Evolutionary conservation across 2,113 vertebrate genomes (phyloP), one percentile per base, ranked within the genome.

Genomic region (Pavo muticus): DNA sequence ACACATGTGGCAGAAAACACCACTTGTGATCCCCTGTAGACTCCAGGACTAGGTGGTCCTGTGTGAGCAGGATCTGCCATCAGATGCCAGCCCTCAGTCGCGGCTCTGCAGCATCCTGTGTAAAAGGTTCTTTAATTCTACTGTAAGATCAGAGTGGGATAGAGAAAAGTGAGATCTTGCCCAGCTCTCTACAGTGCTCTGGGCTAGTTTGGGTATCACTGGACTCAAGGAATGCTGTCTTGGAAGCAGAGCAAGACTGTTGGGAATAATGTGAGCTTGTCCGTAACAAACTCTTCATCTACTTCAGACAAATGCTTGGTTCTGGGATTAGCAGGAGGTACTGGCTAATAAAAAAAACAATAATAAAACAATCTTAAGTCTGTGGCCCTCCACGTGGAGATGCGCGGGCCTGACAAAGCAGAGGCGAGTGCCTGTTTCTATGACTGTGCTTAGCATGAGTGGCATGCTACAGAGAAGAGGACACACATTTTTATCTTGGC

Each of bases 191-290:
- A 7, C 25, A 30, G 27, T 70, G 64, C 37, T 27, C 7, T 9
- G 30, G 16, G 16, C 14, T 20, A 1, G 13, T 64, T 40, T 47
- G 47, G 37, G 63, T 42, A 37, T 37, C 0, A 1, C 13, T 1
- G 0, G 14, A 27, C 50, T 84, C 0, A 0, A 83, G 35, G 54
- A 86, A 10, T 1, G 0, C 1, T 63, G 45, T 52, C 48, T 80
- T 5, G 0, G 54, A 70, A 50, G 29, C 25, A 70, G 69, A 73
- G 56, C 15, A 70, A 84, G 19, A 20, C 32, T 10, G 48, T 67
- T 8, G 3, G 47, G 81, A 39, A 4, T 12, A 69, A 29, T 15
- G 17, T 7, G 19, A 45, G 29, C 50, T 54, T 35, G 48, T 29
- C 69, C 6, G 8, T 37, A 13, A 27, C 18, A 25, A 21, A 35